Evolutionary conservation across 2,797 vertebrate genomes (phyloP), one percentile per base, ranked within the genome.

Genomic region (Petrocephalus schoutedeni): DNA sequence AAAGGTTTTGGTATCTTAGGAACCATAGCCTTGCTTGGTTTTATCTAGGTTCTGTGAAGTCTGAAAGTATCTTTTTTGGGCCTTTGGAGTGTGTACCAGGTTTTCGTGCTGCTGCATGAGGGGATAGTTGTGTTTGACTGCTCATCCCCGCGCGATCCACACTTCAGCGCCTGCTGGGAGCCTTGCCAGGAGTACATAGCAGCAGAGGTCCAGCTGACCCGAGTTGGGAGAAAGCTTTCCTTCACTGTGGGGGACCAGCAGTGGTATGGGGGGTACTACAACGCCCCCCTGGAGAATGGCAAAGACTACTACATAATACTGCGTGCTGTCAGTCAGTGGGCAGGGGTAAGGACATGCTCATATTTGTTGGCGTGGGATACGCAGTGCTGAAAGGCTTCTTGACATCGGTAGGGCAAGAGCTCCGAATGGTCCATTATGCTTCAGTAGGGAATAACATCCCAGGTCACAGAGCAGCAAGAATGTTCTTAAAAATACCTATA

Each of bases 291-390:
- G 93, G 94, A 96, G 91, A 92, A 87, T 21, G 96, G 96, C 88
- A 95, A 89, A 57, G 95, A 96, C 86, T 98, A 99, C 87, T 97
- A 95, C 86, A 92, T 99, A 87, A 92, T 98, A 90, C 89, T 99
- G 90, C 95, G 96, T 91, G 94, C 95, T 89, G 93, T 97, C 92
- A 98, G 96, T 91, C 96, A 96, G 88, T 98, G 97, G 98, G 95
- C 96, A 92, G 92, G 90, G 95, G 98, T 98, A 95, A 89, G 95
- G 90, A 19, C 74, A 28, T 36, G 16, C 49, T 36, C 53, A 23
- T 21, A 4, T 84, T 3, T 12, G 4, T 32, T 56, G 49, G 49
- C 53, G 21, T 83, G 41, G 19, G n/a, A 45, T 23, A 83, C 10
- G 10, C 16, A 83, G 49, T 2, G 4, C 49, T 49, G 80, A 21